Conservation (phyloP, 2,797 vertebrate species). For the Botia kubotai region DNA sequence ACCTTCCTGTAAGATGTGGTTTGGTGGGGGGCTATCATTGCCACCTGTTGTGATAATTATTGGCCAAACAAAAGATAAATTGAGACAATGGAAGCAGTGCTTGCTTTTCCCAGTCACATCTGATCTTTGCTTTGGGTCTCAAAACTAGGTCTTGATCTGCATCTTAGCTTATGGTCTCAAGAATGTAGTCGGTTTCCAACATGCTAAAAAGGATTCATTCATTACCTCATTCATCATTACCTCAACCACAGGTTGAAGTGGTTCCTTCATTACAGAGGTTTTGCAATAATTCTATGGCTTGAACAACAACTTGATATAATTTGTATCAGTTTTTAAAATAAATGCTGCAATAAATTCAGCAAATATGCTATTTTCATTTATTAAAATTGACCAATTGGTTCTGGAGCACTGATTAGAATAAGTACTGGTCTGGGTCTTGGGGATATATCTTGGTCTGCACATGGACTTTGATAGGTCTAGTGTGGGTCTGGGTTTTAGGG, state of each 20-base stretch:
- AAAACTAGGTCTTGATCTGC: background rate
- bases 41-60: conserved; percentile 79
- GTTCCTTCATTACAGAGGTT: background rate
- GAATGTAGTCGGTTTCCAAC: background rate
- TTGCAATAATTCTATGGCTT: background rate
- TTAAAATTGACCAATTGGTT: background rate
- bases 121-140: conserved; percentile 32
- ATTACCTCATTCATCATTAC: background rate
- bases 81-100: conserved; percentile 27
- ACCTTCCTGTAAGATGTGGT: conserved; percentile 35
- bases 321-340: too few relatives aligned
- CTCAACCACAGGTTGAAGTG: background rate
- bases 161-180: background rate
- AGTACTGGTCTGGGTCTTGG: background rate
- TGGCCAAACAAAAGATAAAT: conserved; percentile 67
- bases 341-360: background rate
- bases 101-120: conserved; percentile 53
- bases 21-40: conserved; percentile 64
- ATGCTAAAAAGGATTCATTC: background rate
- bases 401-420: too few relatives aligned
- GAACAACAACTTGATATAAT: background rate
- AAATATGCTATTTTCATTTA: background rate
- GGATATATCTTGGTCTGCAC: background rate
- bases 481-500: background rate
- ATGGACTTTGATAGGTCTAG: background rate